Base-by-base conservation (phyloP, 2,797 vertebrate genomes). In the Podarcis lilfordi region DNA sequence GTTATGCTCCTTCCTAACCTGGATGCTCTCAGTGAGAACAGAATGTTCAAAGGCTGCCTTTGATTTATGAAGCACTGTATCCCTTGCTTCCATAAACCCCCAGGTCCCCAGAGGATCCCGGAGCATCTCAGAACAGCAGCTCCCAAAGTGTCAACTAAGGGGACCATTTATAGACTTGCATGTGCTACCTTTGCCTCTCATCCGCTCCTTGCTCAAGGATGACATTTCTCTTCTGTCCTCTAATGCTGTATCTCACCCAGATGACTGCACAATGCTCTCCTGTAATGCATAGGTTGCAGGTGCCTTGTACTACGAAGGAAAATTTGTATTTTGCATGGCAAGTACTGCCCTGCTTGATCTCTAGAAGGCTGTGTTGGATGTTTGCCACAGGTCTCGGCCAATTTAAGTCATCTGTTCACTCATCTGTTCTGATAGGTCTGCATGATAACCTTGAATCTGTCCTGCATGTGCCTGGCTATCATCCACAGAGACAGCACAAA, bases 361-460 rank as follows among this genome's bases (percentile, higher is more conserved):
- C 76, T 21, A 74, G 77, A 61, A 84, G 27, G 11, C 45, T 64
- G 5, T 40, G 29, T 23, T 80, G 82, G 77, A 89, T 66, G 32
- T 61, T 74, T 74, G 69, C 79, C 86, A 74, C 13, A 81, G 68
- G 21, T 64, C 68, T 37, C 29, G 75, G 69, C 40, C 69, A 75
- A 68, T 75, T 85, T 66, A 66, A 89, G 5, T 64, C 25, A 80
- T 81, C 55, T 74, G 77, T 85, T 85, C 25, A 35, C 82, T 66
- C 37, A 74, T 85, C 76, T 45, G 27, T 80, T 25, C 37, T 81
- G 77, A 64, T 85, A 32, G 40, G 21, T 68, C 59, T 89, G 83
- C 61, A 81, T 10, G 32, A 61, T 68, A 85, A 75, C 78, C 83
- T 81, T 68, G 32, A 75, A n/a, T 76, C 17, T 27, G 64, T 69